phyloP scores from a whole-genome alignment of 1,140 invertebrate species.

The Leptinotarsa lineolata region DNA sequence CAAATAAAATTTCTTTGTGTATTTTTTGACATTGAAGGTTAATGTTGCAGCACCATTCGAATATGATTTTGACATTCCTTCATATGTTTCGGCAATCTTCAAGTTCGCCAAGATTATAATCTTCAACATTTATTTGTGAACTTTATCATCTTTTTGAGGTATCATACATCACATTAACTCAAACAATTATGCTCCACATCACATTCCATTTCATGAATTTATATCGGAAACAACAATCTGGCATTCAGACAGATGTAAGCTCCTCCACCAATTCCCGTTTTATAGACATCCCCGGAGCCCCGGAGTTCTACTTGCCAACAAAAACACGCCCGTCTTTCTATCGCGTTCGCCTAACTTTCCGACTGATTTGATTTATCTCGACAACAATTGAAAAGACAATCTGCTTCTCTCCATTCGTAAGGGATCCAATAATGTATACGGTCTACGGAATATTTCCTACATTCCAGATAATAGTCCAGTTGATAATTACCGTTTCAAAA shows the following conservation, averaged over 20 bases:
- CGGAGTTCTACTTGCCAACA: not conserved
- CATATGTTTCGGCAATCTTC: too few species aligned
- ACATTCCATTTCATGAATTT: too few species aligned
- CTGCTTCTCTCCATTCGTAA: not conserved
- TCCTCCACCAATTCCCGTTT: not conserved
- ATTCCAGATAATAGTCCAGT: not conserved
- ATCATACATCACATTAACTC: too few species aligned
- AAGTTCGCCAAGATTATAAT: too few species aligned
- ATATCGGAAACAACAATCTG: not conserved
- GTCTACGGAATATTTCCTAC: not conserved
- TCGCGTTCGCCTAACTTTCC: not conserved
- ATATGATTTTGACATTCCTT: too few species aligned
- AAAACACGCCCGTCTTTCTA: not conserved
- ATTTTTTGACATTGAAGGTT: too few species aligned
- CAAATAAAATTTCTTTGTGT: too few species aligned
- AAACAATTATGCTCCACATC: too few species aligned
- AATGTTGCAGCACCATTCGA: too few species aligned
- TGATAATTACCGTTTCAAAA: too few species aligned
- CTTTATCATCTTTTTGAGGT: too few species aligned
- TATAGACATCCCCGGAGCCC: not conserved
- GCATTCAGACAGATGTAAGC: not conserved
- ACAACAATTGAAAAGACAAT: constrained; percentile 8
- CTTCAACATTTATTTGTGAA: too few species aligned
- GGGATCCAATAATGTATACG: constrained; percentile 2
- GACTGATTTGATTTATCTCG: constrained; percentile 8